A percentile compares a stretch with the other conserved stretches of the same genome.
Evolutionary conservation across 2,113 vertebrate genomes (phyloP).

Genomic region (Phyllostomus hastatus): DNA sequence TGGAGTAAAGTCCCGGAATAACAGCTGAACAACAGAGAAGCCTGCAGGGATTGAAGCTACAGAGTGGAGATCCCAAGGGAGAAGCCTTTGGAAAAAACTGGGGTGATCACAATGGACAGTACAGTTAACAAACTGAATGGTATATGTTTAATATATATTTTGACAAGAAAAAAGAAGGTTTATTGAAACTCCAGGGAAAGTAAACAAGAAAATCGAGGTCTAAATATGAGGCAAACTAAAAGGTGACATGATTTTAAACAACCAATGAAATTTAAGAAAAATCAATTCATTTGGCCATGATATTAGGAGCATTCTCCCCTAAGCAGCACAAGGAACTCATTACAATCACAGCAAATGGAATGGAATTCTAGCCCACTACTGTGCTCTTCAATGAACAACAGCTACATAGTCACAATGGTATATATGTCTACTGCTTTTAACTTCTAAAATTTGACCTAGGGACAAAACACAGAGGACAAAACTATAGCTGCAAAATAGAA

Average conservation of each 20-base stretch:
- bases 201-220: not conserved
- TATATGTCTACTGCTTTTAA: not conserved
- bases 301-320: not conserved
- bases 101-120: not conserved
- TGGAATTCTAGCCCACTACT: not conserved
- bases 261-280: not conserved
- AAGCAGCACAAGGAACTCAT: not conserved
- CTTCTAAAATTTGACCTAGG: not conserved
- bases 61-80: not conserved
- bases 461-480: not conserved
- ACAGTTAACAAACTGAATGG: not conserved
- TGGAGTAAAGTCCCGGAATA: not conserved
- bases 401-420: not conserved
- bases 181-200: conserved; percentile 11
- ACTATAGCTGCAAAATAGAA: not conserved
- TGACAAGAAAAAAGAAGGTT: not conserved
- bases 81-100: not conserved
- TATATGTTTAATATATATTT: not conserved
- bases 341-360: not conserved
- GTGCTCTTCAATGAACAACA: not conserved
- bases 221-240: conserved; percentile 6
- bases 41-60: not conserved
- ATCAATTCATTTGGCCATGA: not conserved
- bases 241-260: not conserved
- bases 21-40: not conserved